Evolutionary conservation across 2,888 invertebrate genomes (phyloP), one percentile per base, ranked within the genome.

Genomic region (Callyntrura guangdongensis): DNA sequence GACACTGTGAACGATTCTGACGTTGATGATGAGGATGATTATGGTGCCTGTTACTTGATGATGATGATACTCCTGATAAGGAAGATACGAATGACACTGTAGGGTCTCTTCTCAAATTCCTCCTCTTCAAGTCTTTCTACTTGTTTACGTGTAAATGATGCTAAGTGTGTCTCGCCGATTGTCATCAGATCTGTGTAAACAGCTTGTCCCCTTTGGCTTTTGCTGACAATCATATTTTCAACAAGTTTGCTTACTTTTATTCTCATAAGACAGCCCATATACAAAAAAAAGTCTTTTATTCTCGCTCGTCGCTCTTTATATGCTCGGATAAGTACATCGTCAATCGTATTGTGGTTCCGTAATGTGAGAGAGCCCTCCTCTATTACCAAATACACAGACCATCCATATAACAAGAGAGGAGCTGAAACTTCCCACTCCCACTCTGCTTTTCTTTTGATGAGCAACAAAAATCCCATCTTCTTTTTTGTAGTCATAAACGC

Each of bases 131-230:
- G 72, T 17, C 72, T 72, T 72, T 72, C 22, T 36, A 4, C 53
- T 20, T 85, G 25, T 79, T 27, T 64, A 86, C 59, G 47, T 86
- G 79, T 79, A 86, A 77, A 77, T 74, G 77, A 86, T 72, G 56
- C 77, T 12, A 22, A 69, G 56, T 74, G 84, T 84, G 84, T 84
- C 84, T 84, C 84, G 84, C 84, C 84, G 84, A 84, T 84, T 84
- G 84, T 84, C 84, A 84, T 84, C 84, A 84, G 67, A 67, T 45
- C 56, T 27, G 22, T 90, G 90, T 90, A 86, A 90, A 85, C 90
- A 86, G 79, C 81, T 90, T 90, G 86, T 90, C 86, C 90, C 88
- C 82, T 82, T 69, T 56, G 77, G 89, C 74, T 79, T 79, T 79
- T 72, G 22, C 79, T 89, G 89, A 89, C 89, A 89, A 89, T 89